Conservation (phyloP, 2,113 vertebrate genomes). For the Tretioscincus oriximinensis region DNA sequence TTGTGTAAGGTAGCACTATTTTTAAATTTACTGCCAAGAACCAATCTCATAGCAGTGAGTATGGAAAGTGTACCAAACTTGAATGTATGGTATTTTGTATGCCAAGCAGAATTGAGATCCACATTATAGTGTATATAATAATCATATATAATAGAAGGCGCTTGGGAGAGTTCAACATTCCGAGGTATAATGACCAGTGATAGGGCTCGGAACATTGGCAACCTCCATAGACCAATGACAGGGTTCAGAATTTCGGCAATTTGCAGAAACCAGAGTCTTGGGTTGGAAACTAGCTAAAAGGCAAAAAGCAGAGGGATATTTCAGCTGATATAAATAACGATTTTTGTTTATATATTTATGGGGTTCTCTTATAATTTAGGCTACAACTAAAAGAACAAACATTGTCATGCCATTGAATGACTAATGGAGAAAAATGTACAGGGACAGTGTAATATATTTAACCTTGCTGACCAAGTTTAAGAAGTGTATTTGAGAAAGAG, state of each 20-base stretch:
- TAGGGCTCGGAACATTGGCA: not conserved
- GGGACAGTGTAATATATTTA: not conserved
- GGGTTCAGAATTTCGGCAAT: too few species aligned
- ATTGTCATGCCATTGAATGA: not conserved
- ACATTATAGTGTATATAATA: too few species aligned
- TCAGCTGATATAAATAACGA: not conserved
- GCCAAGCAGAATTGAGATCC: too few species aligned
- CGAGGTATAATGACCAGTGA: too few species aligned
- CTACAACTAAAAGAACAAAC: not conserved
- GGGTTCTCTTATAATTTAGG: not conserved
- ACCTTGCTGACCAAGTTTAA: not conserved
- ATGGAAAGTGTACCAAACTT: too few species aligned
- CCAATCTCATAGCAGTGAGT: too few species aligned
- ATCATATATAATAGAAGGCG: not conserved
- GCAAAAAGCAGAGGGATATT: too few species aligned
- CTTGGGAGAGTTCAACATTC: too few species aligned
- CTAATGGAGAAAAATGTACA: not conserved
- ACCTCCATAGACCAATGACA: not conserved
- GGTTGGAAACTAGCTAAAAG: not conserved
- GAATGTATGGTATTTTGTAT: too few species aligned
- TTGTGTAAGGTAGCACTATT: too few species aligned
- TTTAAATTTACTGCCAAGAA: too few species aligned
- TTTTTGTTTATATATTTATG: not conserved
- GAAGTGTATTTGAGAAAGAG: not conserved
- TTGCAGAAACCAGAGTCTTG: not conserved